Conservation (phyloP, 2,797 vertebrate species). For the Chromis chromis region DNA sequence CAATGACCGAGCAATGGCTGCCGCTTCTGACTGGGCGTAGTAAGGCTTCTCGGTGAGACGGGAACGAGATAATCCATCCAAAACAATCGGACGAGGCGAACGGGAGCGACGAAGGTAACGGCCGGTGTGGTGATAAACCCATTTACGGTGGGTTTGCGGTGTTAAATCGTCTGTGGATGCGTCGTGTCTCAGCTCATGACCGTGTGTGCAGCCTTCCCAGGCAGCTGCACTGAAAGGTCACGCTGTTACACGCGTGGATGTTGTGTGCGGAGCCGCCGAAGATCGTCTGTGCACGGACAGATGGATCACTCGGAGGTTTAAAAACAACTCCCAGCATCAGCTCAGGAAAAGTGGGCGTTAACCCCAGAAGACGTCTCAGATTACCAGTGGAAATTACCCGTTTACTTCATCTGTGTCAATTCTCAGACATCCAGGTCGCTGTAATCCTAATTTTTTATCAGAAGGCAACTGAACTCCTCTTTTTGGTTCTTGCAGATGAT, state of each 20-base stretch:
- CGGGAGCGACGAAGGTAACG: slow-evolving; percentile 29
- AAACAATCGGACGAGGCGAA: slow-evolving; percentile 36
- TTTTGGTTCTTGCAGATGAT: no score
- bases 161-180: neutral
- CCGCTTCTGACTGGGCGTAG: slow-evolving; percentile 68
- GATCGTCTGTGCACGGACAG: slow-evolving; percentile 1
- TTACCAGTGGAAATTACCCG: no score
- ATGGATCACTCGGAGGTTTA: neutral
- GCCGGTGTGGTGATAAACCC: slow-evolving; percentile 63
- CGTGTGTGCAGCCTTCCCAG: slow-evolving; percentile 36
- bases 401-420: no score
- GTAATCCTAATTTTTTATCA: no score
- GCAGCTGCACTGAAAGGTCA: slow-evolving; percentile 62
- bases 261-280: slow-evolving; percentile 29
- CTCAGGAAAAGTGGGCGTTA: slow-evolving; percentile 10
- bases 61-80: slow-evolving; percentile 79
- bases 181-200: neutral
- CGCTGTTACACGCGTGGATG: slow-evolving; percentile 53
- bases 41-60: slow-evolving; percentile 62
- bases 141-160: slow-evolving; percentile 66
- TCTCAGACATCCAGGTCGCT: no score
- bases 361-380: neutral
- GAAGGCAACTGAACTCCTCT: no score
- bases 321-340: neutral
- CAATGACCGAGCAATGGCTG: slow-evolving; percentile 75